These are phyloP conservation scores for Ectemnius continuus DNA, from an alignment of 2,888 invertebrate species.

Conservation along the genomic window DNA sequence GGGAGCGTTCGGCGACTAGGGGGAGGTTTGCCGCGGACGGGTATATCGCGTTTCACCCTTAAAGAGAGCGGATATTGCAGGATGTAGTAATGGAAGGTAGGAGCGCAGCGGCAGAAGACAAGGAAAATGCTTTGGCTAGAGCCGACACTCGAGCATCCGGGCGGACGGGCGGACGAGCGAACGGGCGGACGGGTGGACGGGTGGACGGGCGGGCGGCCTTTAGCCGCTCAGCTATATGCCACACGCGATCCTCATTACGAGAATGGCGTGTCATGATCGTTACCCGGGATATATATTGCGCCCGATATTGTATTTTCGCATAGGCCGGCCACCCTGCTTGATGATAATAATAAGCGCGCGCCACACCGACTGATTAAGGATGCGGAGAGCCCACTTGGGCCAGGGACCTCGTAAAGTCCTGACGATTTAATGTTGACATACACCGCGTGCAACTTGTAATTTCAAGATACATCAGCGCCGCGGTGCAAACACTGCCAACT, in stretches of 20 bases:
- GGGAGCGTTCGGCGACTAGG: constrained; percentile 21
- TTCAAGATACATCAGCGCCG: not conserved
- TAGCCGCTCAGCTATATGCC: constrained; percentile 33
- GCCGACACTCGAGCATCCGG: constrained; percentile 53
- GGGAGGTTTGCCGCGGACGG: constrained; percentile 50
- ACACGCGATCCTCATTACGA: constrained; percentile 76
- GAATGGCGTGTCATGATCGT: constrained; percentile 59
- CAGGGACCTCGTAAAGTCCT: not conserved
- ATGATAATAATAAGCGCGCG: constrained; percentile 28
- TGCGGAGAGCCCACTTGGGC: not conserved
- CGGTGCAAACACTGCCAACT: not conserved
- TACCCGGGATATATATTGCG: constrained; percentile 39
- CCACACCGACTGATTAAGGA: constrained; percentile 10
- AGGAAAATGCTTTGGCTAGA: constrained; percentile 46
- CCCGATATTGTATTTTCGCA: constrained; percentile 57
- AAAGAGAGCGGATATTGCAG: constrained; percentile 58
- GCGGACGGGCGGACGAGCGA: constrained; percentile 15
- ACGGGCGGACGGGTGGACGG: too few species aligned
- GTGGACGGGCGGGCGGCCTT: too few species aligned
- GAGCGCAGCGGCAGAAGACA: constrained; percentile 49
- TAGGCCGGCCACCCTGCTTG: constrained; percentile 40
- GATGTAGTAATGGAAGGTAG: constrained; percentile 29
- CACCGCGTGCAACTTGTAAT: not conserved
- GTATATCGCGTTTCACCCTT: constrained; percentile 75
- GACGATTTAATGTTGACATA: not conserved